These are phyloP conservation scores for Frankliniella fusca DNA, from an alignment of 2,888 invertebrate species.

Conservation along the genomic window DNA sequence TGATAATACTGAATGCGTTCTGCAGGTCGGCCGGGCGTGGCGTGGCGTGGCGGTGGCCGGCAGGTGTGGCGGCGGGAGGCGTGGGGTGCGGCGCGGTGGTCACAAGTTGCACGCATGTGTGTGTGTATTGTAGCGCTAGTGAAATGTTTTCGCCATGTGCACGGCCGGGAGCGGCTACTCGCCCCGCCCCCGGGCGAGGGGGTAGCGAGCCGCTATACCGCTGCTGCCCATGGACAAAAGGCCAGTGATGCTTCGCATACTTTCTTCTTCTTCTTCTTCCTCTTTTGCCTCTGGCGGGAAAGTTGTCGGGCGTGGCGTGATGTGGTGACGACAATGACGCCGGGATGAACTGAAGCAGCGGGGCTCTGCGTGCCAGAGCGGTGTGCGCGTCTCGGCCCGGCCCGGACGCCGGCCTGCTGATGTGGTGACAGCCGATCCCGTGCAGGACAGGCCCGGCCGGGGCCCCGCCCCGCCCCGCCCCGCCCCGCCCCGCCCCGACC, in stretches of 20 bases:
- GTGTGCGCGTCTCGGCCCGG: neutral
- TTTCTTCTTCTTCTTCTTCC: neutral
- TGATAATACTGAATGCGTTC: neutral
- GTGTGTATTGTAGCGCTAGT: conserved; percentile 4
- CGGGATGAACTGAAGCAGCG: neutral
- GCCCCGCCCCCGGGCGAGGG: neutral
- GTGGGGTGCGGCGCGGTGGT: neutral
- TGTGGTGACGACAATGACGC: neutral
- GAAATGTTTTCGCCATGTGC: conserved; percentile 21
- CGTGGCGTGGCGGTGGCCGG: neutral
- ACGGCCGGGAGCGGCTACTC: neutral
- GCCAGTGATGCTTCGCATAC: conserved; percentile 9
- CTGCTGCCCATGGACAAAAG: neutral
- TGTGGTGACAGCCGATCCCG: neutral
- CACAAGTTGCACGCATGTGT: neutral
- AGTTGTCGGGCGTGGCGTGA: neutral
- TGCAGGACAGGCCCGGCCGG: neutral
- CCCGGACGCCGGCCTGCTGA: neutral
- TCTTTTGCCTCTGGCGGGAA: neutral
- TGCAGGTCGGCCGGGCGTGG: neutral
- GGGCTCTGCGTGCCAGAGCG: too few species aligned
- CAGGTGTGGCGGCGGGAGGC: neutral
- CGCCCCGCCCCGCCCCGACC: too few species aligned
- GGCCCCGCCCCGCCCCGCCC: too few species aligned
- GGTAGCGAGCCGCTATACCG: neutral